These are phyloP conservation scores for Hemaris fuciformis DNA, from an alignment of 2,888 invertebrate genomes.

Conservation along the genomic window DNA sequence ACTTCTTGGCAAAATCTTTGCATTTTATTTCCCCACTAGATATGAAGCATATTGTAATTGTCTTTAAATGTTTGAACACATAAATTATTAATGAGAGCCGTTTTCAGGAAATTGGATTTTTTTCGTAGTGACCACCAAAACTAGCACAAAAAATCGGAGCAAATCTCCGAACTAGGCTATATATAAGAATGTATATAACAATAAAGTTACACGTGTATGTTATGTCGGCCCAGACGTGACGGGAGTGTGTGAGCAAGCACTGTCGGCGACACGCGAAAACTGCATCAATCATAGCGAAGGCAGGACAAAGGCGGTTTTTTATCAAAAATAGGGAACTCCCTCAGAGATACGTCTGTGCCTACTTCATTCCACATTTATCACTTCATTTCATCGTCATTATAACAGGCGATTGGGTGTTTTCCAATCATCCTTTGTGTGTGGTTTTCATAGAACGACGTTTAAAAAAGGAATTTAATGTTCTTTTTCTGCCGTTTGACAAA, in stretches of 20 bases:
- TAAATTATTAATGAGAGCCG: no score
- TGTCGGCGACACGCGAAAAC: slow-evolving; percentile 58
- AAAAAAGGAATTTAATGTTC: no score
- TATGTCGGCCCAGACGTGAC: slow-evolving; percentile 14
- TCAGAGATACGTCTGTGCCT: slow-evolving; percentile 41
- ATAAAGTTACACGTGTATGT: slow-evolving; percentile 8
- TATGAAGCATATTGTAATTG: no score
- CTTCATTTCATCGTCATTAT: slow-evolving; percentile 29
- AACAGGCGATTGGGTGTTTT: background rate
- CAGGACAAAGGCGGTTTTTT: slow-evolving; percentile 58
- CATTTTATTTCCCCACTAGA: no score
- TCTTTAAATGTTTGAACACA: no score
- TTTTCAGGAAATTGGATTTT: no score
- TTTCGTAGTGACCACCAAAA: no score
- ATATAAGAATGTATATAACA: background rate
- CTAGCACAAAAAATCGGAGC: background rate
- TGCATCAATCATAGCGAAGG: slow-evolving; percentile 64
- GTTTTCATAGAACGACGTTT: background rate
- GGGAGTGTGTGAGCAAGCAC: slow-evolving; percentile 26
- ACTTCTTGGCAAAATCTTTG: no score
- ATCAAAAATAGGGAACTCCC: slow-evolving; percentile 45
- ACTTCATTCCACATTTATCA: slow-evolving; percentile 53
- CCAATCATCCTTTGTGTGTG: background rate
- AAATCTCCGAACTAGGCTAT: background rate
- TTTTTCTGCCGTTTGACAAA: no score